These are phyloP conservation scores for Prostheceraeus crozeri DNA, from an alignment of 2,888 invertebrate genomes.

Conservation along the genomic window DNA sequence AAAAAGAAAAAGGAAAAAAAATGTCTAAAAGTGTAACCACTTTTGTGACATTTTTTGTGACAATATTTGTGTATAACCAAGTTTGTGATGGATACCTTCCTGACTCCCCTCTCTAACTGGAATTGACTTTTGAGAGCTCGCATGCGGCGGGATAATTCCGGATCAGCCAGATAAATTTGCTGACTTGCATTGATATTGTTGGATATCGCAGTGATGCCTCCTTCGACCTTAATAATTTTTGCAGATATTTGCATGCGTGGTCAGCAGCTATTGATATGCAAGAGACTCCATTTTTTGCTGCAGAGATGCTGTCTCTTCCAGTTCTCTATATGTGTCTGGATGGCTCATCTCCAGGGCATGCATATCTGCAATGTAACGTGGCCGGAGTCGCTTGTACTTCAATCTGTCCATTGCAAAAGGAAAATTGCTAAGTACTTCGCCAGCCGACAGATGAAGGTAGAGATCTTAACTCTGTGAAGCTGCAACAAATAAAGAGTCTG, in stretches of 20 bases:
- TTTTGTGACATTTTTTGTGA: too few relatives aligned
- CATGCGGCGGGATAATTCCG: background rate
- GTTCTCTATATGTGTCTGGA: constrained; percentile 13
- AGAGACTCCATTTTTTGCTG: background rate
- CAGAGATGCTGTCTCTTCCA: background rate
- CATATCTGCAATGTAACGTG: constrained; percentile 6
- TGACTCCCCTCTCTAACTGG: too few relatives aligned
- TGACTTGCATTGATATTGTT: constrained; percentile 6
- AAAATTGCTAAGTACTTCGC: constrained; percentile 9
- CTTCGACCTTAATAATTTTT: constrained; percentile 16
- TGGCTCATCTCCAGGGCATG: background rate
- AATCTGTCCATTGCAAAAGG: constrained; percentile 3
- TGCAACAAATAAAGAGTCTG: background rate
- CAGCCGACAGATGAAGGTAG: background rate
- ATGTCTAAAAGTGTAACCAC: too few relatives aligned
- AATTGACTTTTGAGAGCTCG: constrained; percentile 8
- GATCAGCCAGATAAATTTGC: background rate
- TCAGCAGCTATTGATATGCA: constrained; percentile 1
- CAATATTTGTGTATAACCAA: too few relatives aligned
- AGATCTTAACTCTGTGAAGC: constrained; percentile 7
- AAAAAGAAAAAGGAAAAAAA: too few relatives aligned
- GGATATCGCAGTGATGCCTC: background rate
- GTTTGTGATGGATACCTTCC: too few relatives aligned
- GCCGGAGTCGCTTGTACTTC: constrained; percentile 17
- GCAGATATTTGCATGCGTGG: constrained; percentile 7